Evolutionary conservation across 2,113 vertebrate species (phyloP).

Genomic region (Menidia beryllina): DNA sequence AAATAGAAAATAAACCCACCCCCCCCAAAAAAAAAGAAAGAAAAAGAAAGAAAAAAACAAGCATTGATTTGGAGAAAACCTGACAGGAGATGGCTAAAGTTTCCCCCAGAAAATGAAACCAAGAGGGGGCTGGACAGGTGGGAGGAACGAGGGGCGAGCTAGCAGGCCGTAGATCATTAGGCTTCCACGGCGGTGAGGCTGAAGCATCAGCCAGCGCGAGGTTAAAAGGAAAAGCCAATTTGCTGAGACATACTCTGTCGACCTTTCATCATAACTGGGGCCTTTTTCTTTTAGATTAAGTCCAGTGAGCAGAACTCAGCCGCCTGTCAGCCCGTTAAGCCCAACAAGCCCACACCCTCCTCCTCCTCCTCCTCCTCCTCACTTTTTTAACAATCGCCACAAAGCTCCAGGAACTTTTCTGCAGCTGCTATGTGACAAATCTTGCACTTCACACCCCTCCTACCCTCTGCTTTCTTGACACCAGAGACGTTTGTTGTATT

Average conservation of each 20-base stretch:
- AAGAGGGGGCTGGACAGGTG: slow-evolving; percentile 46
- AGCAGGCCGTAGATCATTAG: slow-evolving; percentile 67
- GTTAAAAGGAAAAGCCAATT: slow-evolving; percentile 64
- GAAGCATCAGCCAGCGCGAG: slow-evolving; percentile 43
- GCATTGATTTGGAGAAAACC: neutral
- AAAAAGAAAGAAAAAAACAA: no score
- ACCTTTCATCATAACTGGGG: slow-evolving; percentile 68
- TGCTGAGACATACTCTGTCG: slow-evolving; percentile 71
- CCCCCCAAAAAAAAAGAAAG: no score
- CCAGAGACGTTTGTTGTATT: slow-evolving; percentile 88
- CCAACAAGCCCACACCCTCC: slow-evolving; percentile 5
- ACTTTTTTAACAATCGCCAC: slow-evolving; percentile 74
- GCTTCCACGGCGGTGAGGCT: slow-evolving; percentile 40
- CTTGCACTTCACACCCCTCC: slow-evolving; percentile 68
- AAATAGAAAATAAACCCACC: no score
- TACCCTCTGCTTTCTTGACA: slow-evolving; percentile 73
- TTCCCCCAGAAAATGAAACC: slow-evolving; percentile 20
- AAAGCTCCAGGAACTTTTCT: slow-evolving; percentile 83
- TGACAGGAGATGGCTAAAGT: neutral
- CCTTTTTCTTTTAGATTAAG: slow-evolving; percentile 72
- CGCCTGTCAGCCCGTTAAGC: slow-evolving; percentile 64
- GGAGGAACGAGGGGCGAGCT: slow-evolving; percentile 29
- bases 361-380: slow-evolving; percentile 35
- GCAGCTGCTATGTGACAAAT: slow-evolving; percentile 87
- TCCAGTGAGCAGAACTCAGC: slow-evolving; percentile 69